phyloP scores from a whole-genome alignment of 1,140 invertebrate genomes.

The Chlorops oryzae region DNA sequence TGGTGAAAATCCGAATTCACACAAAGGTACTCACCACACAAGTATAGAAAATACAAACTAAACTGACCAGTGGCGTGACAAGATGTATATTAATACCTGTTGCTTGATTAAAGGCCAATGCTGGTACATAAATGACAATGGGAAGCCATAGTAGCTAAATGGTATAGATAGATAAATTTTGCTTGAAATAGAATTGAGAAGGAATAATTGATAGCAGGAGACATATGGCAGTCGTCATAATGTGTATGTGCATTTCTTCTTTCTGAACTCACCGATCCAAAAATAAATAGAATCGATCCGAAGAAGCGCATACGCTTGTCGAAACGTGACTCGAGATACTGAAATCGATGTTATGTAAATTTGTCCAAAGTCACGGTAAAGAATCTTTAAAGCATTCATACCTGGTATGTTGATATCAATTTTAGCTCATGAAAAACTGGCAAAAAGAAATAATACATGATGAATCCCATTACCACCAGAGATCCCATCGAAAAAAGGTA shows the following conservation, averaged over 20 bases:
- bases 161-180: neutral
- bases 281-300: constrained; percentile 66
- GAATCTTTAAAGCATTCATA: constrained; percentile 35
- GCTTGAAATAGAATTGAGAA: neutral
- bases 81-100: constrained; percentile 78
- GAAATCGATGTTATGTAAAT: constrained; percentile 7
- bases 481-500: constrained; percentile 61
- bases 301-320: constrained; percentile 63
- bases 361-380: constrained; percentile 3
- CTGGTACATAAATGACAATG: constrained; percentile 63
- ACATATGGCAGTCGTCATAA: no score
- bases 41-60: constrained; percentile 90
- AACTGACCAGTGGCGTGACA: constrained; percentile 76
- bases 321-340: constrained; percentile 76
- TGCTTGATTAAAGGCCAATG: constrained; percentile 68
- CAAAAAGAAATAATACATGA: constrained; percentile 64
- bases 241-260: no score
- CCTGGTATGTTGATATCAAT: constrained; percentile 78
- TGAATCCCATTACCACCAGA: constrained; percentile 57
- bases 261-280: constrained; percentile 59
- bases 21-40: constrained; percentile 64
- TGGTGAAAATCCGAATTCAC: neutral
- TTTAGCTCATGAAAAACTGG: constrained; percentile 76
- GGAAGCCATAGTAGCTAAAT: constrained; percentile 58
- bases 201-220: neutral